Base-by-base conservation (phyloP, 2,113 vertebrate species). In the Trinectes maculatus region DNA sequence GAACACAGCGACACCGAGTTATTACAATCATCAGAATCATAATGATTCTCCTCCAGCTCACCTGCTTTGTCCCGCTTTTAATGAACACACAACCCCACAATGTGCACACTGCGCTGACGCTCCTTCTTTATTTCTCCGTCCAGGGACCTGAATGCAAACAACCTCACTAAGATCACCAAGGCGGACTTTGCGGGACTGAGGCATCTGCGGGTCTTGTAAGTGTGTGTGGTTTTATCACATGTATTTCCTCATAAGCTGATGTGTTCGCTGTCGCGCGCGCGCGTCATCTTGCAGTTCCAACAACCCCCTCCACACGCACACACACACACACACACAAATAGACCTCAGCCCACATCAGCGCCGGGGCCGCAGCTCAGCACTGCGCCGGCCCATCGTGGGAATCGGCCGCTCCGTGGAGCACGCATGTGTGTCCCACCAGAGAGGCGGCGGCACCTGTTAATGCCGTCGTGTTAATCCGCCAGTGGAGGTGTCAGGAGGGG, bases 131-230 rank as follows among this genome's bases (percentile, higher is more conserved):
- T 80, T 16, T 82, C 59, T 86, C 71, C 71, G 62, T 82, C 11
- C 80, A 99, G 98, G 90, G 98, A 99, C 89, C 92, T 99, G 93
- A 99, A 99, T 89, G 95, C 94, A 82, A 99, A 99, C 93, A 99
- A 99, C 90, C 94, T 99, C 91, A 99, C 98, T 61, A 95, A 96
- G 93, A 95, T 99, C 84, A 94, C 95, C 63, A 99, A 98, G 90
- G 93, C 95, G 0, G 98, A 98, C 87, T 98, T 99, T 87, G 93
- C 95, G 76, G 96, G 97, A 80, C 91, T 99, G 57, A 93, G 94
- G 77, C 94, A 99, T 71, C 94, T 99, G 74, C 92, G 97, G 89
- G 96, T 99, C 80, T 91, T 99, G 97, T 99, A 94, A 99, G 98
- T 98, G 80, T 34, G n/a, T n/a, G n/a, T n/a, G n/a, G n/a, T n/a